Conservation (phyloP, 1,140 invertebrate genomes). For the Archegozetes longisetosus region DNA sequence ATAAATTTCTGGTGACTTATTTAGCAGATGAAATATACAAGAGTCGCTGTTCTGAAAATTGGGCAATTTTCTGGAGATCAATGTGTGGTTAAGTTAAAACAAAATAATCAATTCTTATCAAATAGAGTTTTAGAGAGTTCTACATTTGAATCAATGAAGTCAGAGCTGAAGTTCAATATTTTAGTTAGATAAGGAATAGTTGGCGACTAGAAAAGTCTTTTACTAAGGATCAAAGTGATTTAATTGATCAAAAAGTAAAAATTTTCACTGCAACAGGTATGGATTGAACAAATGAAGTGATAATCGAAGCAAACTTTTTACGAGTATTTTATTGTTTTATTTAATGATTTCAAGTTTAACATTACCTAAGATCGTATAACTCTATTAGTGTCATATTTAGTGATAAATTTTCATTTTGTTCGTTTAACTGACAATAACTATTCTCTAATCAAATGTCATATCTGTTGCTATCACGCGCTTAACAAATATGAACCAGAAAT, state of each 20-base stretch:
- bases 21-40: constrained; percentile 21
- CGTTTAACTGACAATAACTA: no score
- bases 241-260: neutral
- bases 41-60: constrained; percentile 4
- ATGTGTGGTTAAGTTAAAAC: constrained; percentile 15
- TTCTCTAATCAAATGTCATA: no score
- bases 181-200: neutral
- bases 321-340: no score
- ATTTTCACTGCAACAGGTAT: neutral
- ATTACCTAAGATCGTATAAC: no score
- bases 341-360: no score
- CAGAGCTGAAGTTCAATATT: neutral
- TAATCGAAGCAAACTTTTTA: no score
- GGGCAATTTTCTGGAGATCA: constrained; percentile 1
- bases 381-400: no score
- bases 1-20: constrained; percentile 21
- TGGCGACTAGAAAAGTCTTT: neutral
- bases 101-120: constrained; percentile 10
- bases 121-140: neutral
- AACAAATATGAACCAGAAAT: no score
- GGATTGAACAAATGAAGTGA: neutral
- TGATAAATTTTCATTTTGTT: no score
- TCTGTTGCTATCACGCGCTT: no score
- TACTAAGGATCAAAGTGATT: neutral
- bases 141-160: neutral